A percentile compares a stretch with the other conserved stretches of the same genome.
Evolutionary conservation across 2,113 vertebrate species (phyloP).

Genomic region (Camelus bactrianus): DNA sequence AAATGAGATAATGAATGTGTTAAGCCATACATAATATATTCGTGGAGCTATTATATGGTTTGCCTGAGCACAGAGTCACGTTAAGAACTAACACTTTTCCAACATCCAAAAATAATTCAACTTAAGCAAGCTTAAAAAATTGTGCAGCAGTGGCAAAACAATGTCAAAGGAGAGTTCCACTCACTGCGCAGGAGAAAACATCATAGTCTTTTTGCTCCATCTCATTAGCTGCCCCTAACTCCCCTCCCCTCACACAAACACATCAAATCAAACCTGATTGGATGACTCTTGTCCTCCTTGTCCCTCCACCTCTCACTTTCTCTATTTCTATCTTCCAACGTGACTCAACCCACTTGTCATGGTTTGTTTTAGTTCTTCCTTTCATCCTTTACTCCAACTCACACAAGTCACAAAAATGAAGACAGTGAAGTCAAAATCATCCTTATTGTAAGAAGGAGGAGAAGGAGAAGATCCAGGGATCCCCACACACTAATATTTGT

Average conservation of each 20-base stretch:
- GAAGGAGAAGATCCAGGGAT: not conserved
- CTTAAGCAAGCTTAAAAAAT: not conserved
- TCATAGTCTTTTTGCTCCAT: not conserved
- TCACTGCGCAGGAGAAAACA: not conserved
- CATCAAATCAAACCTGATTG: not conserved
- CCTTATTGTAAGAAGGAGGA: not conserved
- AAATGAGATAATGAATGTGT: not conserved
- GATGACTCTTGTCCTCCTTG: not conserved
- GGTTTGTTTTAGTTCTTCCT: not conserved
- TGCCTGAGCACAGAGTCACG: not conserved
- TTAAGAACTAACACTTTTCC: not conserved
- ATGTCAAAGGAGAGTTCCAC: not conserved
- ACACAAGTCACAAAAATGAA: not conserved
- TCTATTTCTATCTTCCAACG: not conserved
- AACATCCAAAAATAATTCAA: slow-evolving; percentile 20
- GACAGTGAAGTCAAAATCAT: not conserved
- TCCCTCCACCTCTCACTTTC: not conserved
- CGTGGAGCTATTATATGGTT: not conserved
- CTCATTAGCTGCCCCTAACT: not conserved
- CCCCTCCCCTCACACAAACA: not conserved
- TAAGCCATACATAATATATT: not conserved
- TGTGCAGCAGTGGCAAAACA: not conserved
- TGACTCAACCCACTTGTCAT: not conserved
- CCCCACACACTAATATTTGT: not conserved
- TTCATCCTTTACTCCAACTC: not conserved